These are phyloP conservation scores for Hippocampus abdominalis DNA, from an alignment of 2,113 vertebrate species.

Conservation along the genomic window DNA sequence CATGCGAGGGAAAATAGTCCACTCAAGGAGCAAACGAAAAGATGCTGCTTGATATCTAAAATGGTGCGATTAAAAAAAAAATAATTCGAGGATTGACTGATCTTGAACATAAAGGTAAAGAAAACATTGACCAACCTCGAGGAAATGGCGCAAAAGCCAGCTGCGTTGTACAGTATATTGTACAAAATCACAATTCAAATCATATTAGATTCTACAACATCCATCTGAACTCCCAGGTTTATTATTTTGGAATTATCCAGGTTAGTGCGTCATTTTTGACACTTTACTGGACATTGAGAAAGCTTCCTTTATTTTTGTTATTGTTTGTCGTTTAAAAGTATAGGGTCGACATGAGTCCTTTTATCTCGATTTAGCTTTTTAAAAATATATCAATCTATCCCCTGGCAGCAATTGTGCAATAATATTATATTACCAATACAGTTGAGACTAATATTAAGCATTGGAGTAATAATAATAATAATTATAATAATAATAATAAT, in stretches of 20 bases:
- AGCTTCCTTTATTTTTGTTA: neutral
- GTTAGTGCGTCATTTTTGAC: neutral
- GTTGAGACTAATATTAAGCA: too few relatives aligned
- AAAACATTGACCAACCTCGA: neutral
- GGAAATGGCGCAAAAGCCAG: neutral
- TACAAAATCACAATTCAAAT: neutral
- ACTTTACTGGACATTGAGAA: neutral
- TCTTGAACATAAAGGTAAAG: too few relatives aligned
- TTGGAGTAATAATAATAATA: neutral
- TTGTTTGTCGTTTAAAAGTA: too few relatives aligned
- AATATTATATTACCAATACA: neutral
- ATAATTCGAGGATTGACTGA: too few relatives aligned
- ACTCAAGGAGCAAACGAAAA: neutral
- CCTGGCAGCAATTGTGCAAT: neutral
- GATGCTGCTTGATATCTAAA: neutral
- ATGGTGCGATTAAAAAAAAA: neutral
- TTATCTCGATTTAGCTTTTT: neutral
- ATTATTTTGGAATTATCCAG: neutral
- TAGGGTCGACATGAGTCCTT: too few relatives aligned
- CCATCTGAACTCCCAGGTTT: neutral
- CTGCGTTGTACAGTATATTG: neutral
- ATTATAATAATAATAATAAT: conserved; percentile 4
- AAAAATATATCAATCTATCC: neutral
- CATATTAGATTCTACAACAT: neutral
- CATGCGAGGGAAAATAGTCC: neutral